Percentiles rank a stretch among this genome's conserved stretches.
Conservation (phyloP, 2,888 invertebrate genomes). For the Branchipolynoe longqiensis region DNA sequence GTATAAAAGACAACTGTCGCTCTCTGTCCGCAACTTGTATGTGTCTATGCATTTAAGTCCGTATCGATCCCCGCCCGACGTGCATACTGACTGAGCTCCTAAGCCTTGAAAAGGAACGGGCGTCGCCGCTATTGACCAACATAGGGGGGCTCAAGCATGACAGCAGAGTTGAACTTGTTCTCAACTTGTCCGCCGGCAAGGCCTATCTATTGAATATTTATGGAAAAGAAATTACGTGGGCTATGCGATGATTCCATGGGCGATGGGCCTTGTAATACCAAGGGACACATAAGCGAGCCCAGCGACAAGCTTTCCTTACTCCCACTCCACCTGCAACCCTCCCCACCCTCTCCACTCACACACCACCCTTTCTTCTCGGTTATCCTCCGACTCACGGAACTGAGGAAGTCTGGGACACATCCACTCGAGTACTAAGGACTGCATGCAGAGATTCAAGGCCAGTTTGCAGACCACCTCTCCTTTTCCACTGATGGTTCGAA, state of each 20-base stretch:
- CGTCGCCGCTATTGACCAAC: conserved; percentile 20
- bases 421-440: too few species aligned
- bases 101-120: conserved; percentile 10
- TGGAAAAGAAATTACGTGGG: conserved; percentile 45
- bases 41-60: neutral
- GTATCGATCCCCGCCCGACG: neutral
- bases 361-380: too few species aligned
- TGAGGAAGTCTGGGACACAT: too few species aligned
- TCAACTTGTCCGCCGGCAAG: conserved; percentile 25
- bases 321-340: too few species aligned
- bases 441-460: too few species aligned
- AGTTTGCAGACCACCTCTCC: too few species aligned
- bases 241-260: conserved; percentile 7
- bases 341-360: too few species aligned
- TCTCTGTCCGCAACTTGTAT: too few species aligned
- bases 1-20: too few species aligned
- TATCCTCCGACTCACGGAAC: too few species aligned
- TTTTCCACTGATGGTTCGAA: too few species aligned
- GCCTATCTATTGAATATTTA: conserved; percentile 43
- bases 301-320: too few species aligned
- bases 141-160: conserved; percentile 17
- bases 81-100: conserved; percentile 9
- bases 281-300: neutral
- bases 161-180: conserved; percentile 40
- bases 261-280: conserved; percentile 4